phyloP scores from a whole-genome alignment of 2,888 invertebrate genomes.

The Micoletzkya japonica region DNA sequence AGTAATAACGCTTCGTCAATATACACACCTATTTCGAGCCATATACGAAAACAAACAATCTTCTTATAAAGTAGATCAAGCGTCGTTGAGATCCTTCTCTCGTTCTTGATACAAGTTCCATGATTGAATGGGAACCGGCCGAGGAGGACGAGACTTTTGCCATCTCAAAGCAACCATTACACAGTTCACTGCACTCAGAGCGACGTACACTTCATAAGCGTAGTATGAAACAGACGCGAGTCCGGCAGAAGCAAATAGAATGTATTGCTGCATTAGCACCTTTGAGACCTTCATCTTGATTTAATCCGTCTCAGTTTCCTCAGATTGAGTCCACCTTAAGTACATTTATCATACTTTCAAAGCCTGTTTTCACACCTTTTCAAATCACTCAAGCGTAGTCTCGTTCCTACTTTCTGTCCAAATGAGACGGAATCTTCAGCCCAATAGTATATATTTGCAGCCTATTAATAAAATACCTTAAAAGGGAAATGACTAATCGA shows the following conservation, averaged over 20 bases:
- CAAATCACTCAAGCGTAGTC: constrained; percentile 42
- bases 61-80: background rate
- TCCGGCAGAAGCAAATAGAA: constrained; percentile 8
- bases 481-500: background rate
- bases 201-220: constrained; percentile 30
- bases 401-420: constrained; percentile 45
- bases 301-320: constrained; percentile 28
- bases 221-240: constrained; percentile 15
- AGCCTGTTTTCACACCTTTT: constrained; percentile 33
- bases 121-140: constrained; percentile 49
- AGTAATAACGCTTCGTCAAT: background rate
- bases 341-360: constrained; percentile 11
- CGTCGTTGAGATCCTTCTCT: constrained; percentile 31
- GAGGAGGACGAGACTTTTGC: constrained; percentile 35
- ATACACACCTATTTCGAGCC: background rate
- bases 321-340: constrained; percentile 16
- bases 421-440: constrained; percentile 46
- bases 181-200: background rate
- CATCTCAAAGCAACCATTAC: constrained; percentile 27
- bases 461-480: background rate
- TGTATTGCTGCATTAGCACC: constrained; percentile 8
- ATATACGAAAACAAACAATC: constrained; percentile 11
- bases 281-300: constrained; percentile 5
- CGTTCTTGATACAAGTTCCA: constrained; percentile 48
- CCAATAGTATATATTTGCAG: constrained; percentile 42